A percentile compares a stretch with the other conserved stretches of the same genome.
Conservation (phyloP, 2,797 vertebrate species). For the Lophotriccus pileatus region DNA sequence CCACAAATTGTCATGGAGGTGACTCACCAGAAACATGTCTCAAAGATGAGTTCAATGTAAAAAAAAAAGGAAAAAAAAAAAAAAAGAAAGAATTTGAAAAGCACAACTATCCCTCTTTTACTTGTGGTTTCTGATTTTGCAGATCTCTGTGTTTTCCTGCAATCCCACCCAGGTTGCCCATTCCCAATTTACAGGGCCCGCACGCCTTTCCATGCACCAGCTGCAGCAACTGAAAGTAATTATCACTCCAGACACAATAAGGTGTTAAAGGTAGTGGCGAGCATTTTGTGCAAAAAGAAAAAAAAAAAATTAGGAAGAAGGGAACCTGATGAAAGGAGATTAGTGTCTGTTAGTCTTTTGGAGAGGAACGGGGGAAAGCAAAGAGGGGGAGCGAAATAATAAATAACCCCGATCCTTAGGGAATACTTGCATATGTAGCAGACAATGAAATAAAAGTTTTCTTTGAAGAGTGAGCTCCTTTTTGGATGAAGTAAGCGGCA, state of each 20-base stretch:
- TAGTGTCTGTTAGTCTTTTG: conserved; percentile 71
- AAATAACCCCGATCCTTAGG: conserved; percentile 34
- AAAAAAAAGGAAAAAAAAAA: neutral
- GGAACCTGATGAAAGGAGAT: conserved; percentile 59
- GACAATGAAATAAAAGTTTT: conserved; percentile 66
- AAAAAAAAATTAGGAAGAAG: conserved; percentile 49
- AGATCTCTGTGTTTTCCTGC: conserved; percentile 1
- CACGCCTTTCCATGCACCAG: conserved; percentile 32
- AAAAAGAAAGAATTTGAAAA: neutral
- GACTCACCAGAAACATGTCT: neutral
- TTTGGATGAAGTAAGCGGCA: conserved; percentile 48
- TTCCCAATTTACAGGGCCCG: conserved; percentile 49
- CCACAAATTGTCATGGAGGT: neutral
- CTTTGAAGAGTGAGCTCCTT: conserved; percentile 60
- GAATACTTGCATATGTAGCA: conserved; percentile 48
- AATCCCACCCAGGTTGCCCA: conserved; percentile 48
- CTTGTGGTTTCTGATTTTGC: neutral
- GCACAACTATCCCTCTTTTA: neutral
- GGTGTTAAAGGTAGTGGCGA: conserved; percentile 49
- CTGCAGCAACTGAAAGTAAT: conserved; percentile 62
- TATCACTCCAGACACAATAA: conserved; percentile 61
- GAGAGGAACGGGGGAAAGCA: conserved; percentile 4
- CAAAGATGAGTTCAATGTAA: neutral
- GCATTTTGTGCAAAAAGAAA: conserved; percentile 36
- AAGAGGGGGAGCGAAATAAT: conserved; percentile 40